These are phyloP conservation scores for Hafferia zeledoni DNA, from an alignment of 2,797 vertebrate genomes.

Conservation along the genomic window DNA sequence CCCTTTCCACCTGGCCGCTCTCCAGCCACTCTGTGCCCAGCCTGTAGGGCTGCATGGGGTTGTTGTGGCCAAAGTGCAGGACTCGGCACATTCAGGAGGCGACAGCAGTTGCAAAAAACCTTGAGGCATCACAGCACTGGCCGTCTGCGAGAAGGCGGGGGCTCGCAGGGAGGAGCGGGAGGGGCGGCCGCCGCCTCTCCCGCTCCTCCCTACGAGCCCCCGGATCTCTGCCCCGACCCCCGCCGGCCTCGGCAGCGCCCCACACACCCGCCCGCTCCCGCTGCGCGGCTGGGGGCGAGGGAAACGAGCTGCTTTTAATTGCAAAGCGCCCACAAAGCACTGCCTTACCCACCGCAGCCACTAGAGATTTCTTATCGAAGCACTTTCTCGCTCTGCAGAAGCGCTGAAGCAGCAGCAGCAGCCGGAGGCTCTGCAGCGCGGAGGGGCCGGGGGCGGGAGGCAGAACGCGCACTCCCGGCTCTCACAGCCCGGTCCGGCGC, in stretches of 20 bases:
- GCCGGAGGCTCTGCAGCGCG: not conserved
- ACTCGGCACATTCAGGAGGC: not conserved
- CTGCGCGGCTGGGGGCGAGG: not conserved
- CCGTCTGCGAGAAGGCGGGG: not conserved
- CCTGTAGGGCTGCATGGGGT: too few species aligned
- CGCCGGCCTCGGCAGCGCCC: not conserved
- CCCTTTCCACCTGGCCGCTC: too few species aligned
- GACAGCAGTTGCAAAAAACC: not conserved
- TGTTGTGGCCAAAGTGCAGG: too few species aligned
- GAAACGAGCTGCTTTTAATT: not conserved
- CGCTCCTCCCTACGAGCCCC: not conserved
- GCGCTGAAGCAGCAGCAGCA: not conserved
- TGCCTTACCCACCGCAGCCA: constrained; percentile 21
- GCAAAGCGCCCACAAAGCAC: not conserved
- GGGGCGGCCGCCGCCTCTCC: not conserved
- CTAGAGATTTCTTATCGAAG: not conserved
- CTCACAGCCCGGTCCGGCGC: not conserved
- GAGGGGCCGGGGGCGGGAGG: not conserved
- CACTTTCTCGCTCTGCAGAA: not conserved
- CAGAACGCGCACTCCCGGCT: too few species aligned
- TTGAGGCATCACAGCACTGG: not conserved
- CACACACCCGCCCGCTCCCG: not conserved
- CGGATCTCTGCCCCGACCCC: too few species aligned
- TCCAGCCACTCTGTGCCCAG: too few species aligned
- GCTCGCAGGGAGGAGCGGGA: not conserved